Evolutionary conservation across 2,113 vertebrate species (phyloP).

Genomic region (Edolisoma coerulescens): DNA sequence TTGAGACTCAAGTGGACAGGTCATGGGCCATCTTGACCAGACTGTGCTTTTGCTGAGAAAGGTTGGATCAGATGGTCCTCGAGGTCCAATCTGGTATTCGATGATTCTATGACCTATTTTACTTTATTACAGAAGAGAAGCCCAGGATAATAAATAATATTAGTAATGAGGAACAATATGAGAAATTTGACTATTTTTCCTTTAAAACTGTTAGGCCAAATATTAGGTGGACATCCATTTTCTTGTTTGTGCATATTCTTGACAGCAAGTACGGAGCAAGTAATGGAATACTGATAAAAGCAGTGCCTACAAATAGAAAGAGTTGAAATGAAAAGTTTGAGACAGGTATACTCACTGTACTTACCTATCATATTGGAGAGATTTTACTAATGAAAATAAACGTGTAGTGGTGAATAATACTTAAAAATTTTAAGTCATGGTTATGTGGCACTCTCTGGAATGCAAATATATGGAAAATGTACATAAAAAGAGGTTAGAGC

Average conservation of each 20-base stretch:
- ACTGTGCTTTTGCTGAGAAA: background rate
- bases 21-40: background rate
- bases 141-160: background rate
- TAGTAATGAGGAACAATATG: background rate
- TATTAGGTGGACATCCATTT: background rate
- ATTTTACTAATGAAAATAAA: background rate
- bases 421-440: background rate
- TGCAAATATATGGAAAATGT: background rate
- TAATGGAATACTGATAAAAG: background rate
- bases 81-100: background rate
- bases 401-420: background rate
- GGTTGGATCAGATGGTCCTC: background rate
- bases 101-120: background rate
- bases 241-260: background rate
- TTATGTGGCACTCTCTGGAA: background rate
- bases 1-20: background rate
- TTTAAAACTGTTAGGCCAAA: background rate
- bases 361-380: background rate
- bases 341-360: background rate
- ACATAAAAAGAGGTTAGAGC: background rate
- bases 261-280: background rate
- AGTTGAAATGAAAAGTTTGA: background rate
- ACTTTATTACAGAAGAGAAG: background rate
- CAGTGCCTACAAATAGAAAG: background rate
- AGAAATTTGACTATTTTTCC: background rate